Base-by-base conservation (phyloP, 2,113 vertebrate genomes). In the Pangasianodon hypophthalmus region DNA sequence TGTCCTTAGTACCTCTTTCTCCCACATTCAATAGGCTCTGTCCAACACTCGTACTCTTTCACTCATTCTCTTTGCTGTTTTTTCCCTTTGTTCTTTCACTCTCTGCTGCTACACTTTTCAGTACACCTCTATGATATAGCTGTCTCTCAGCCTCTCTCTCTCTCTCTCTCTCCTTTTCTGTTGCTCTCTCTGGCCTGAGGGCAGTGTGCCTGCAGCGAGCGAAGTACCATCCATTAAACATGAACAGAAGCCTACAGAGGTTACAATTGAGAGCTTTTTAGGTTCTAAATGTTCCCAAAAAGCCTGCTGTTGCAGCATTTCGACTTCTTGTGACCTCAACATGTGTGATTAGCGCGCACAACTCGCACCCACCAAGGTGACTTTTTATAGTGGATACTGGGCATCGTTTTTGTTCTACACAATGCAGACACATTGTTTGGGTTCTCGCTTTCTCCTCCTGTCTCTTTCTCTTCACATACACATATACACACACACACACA, bases 191-290 rank as follows among this genome's bases (percentile, higher is more conserved):
- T 85, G 37, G 82, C 86, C 84, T 3, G 26, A 67, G 58, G 91
- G 87, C 46, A 50, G 80, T 64, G 48, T 88, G 87, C 91, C 89
- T 90, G 64, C 83, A 88, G 77, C 67, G 32, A 60, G 67, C 56
- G 84, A 81, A 90, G 88, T 71, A 21, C 67, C 84, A 88, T 92
- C 89, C 91, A 92, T 92, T 92, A 92, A 88, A 92, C 87, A 92
- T 92, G 87, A 88, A 82, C 81, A 79, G 87, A 88, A 73, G 83
- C 89, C 89, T 73, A 84, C 67, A 79, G 88, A 82, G 89, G 48
- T 88, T 92, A 58, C 41, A 58, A 56, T 84, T 48, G 37, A 80
- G 89, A 90, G 84, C 71, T 87, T 83, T 84, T 84, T 87, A 62
- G 67, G 46, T 44, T 87, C 32, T 86, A 83, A 87, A 84, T 67